Base-by-base conservation (phyloP, 2,113 vertebrate species). In the Ginglymostoma cirratum region DNA sequence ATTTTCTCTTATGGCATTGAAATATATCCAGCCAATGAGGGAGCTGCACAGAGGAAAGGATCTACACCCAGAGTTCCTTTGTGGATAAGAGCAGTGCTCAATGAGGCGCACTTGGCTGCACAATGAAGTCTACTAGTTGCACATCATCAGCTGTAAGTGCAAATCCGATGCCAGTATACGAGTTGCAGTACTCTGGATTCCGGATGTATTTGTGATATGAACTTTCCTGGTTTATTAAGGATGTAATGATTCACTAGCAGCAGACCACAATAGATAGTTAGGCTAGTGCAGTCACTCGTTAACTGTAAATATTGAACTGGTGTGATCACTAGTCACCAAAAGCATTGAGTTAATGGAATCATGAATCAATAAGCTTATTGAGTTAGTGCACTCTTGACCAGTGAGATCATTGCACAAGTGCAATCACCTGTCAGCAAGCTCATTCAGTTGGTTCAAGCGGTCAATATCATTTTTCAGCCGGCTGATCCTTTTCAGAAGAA, bases 291-390 rank as follows among this genome's bases (percentile, higher is more conserved):
- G 34, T 93, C 55, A 38, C 61, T 93, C 17, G 61, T 93, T 93
- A 93, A 7, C 61, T 66, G 61, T 66, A 92, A 66, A 21, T 19
- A 21, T 67, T 45, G 61, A 38, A 66, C 23, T 93, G 55, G 89
- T 67, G 87, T 92, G 87, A 61, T 89, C 45, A 55, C 86, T 55
- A 30, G 86, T 89, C 87, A 90, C 30, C 34, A 8, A 66, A 93
- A 93, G 55, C 89, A 93, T 67, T 66, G n/a, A 93, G 61, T 67
- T 93, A 66, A 93, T 93, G 61, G 38, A 24, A 93, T n/a, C 89
- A 67, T 93, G 14, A 89, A 55, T 89, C 52, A 92, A 92, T 55
- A 61, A 65, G 24, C 52, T 92, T 55, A 61, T 92, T 65, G 87
- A 92, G 52, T 83, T 83, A n/a, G 87, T 34, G 87, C 52, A 90